phyloP scores from a whole-genome alignment of 1,140 invertebrate genomes.

The Drosophila mayri region DNA sequence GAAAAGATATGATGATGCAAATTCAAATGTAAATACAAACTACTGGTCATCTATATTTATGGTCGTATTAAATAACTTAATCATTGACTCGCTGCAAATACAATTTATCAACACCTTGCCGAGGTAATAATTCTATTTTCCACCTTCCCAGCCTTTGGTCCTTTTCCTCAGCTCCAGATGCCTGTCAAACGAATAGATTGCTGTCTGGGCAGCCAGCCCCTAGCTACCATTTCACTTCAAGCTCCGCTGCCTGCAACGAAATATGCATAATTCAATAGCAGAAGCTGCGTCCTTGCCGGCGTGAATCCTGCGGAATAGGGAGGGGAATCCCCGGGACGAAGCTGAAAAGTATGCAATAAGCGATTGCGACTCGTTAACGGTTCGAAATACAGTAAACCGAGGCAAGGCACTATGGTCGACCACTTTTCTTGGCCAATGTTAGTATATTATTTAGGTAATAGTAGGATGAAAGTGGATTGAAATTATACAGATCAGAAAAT shows the following conservation, averaged over 20 bases:
- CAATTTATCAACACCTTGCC: slow-evolving; percentile 40
- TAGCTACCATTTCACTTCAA: slow-evolving; percentile 19
- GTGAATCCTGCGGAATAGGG: slow-evolving; percentile 11
- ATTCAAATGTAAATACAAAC: not conserved
- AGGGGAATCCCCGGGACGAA: slow-evolving; percentile 10
- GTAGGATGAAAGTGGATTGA: no score
- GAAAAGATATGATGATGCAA: not conserved
- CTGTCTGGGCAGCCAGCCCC: slow-evolving; percentile 29
- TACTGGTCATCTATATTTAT: slow-evolving; percentile 9
- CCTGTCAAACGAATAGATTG: slow-evolving; percentile 55
- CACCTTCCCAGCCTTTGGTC: not conserved
- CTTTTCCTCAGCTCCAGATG: not conserved
- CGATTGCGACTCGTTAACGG: slow-evolving; percentile 65
- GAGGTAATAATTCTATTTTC: slow-evolving; percentile 39
- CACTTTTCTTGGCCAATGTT: no score
- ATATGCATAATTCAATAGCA: slow-evolving; percentile 75
- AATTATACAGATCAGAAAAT: no score
- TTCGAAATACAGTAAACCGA: slow-evolving; percentile 24
- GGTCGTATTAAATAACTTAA: slow-evolving; percentile 28
- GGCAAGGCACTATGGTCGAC: no score
- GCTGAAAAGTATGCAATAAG: slow-evolving; percentile 63
- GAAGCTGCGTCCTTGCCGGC: slow-evolving; percentile 12
- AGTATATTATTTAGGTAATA: no score
- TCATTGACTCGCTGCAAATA: slow-evolving; percentile 25
- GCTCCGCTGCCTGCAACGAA: slow-evolving; percentile 53